Conservation (phyloP, 2,888 invertebrate genomes). For the Drosophila mulleri region DNA sequence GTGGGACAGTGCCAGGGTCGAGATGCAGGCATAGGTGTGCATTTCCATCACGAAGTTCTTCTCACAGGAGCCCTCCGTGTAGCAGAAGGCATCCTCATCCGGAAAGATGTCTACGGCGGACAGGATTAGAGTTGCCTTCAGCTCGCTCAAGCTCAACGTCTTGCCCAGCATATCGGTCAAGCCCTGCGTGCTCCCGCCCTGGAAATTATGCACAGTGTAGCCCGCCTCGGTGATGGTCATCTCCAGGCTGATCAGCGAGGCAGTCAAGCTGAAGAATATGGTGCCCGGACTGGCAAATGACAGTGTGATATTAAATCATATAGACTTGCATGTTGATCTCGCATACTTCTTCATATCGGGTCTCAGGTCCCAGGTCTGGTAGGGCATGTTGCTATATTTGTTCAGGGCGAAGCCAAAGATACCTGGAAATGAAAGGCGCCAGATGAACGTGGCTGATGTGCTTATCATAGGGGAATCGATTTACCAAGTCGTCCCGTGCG, state of each 20-base stretch:
- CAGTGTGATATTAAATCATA: not conserved
- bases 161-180: conserved; percentile 83
- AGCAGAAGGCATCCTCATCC: conserved; percentile 90
- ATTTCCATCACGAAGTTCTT: conserved; percentile 91
- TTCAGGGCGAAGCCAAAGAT: conserved; percentile 91
- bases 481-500: conserved; percentile 89
- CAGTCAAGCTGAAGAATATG: conserved; percentile 86
- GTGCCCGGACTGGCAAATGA: conserved; percentile 73
- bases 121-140: conserved; percentile 85
- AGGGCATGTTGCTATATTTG: conserved; percentile 92
- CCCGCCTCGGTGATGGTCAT: conserved; percentile 86
- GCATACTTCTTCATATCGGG: conserved; percentile 87
- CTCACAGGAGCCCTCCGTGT: conserved; percentile 89
- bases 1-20: conserved; percentile 89
- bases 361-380: conserved; percentile 93
- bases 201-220: conserved; percentile 84
- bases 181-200: conserved; percentile 83
- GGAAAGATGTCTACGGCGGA: conserved; percentile 94
- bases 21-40: conserved; percentile 92
- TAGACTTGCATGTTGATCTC: not conserved
- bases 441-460: not conserved
- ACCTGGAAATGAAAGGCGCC: conserved; percentile 82
- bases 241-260: conserved; percentile 87
- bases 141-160: conserved; percentile 75
- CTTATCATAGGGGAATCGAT: not conserved